Conservation (phyloP, 2,797 vertebrate species). For the Gallirallus australis region DNA sequence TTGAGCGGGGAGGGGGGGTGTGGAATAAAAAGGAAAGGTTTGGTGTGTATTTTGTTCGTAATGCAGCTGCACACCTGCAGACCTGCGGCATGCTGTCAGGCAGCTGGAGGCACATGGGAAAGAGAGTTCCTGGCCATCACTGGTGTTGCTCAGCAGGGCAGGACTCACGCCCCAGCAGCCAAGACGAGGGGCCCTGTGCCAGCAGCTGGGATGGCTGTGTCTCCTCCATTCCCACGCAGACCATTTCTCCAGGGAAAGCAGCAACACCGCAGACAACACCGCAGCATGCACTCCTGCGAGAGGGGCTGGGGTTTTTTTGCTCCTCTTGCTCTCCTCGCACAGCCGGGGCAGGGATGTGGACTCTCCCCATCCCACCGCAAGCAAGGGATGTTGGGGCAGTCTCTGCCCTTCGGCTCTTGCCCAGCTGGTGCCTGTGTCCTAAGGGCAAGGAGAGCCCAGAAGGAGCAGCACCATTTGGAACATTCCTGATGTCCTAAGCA, state of each 20-base stretch:
- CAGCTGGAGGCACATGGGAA: neutral
- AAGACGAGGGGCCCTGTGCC: fast-evolving
- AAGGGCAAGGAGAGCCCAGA: neutral
- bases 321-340: neutral
- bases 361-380: neutral
- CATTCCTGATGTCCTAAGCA: neutral
- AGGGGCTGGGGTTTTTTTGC: neutral
- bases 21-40: neutral
- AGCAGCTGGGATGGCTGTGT: neutral
- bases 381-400: neutral
- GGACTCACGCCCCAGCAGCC: neutral
- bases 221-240: neutral
- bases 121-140: neutral
- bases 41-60: neutral
- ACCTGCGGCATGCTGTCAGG: neutral
- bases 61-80: neutral
- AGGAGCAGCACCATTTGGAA: neutral
- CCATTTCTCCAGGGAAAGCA: neutral
- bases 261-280: fast-evolving
- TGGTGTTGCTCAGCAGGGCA: neutral
- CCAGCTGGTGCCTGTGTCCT: neutral
- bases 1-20: too few species aligned
- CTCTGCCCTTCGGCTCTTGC: neutral
- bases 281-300: fast-evolving
- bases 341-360: fast-evolving